Evolutionary conservation across 2,888 invertebrate genomes (phyloP).

Genomic region (Catonia carolina): DNA sequence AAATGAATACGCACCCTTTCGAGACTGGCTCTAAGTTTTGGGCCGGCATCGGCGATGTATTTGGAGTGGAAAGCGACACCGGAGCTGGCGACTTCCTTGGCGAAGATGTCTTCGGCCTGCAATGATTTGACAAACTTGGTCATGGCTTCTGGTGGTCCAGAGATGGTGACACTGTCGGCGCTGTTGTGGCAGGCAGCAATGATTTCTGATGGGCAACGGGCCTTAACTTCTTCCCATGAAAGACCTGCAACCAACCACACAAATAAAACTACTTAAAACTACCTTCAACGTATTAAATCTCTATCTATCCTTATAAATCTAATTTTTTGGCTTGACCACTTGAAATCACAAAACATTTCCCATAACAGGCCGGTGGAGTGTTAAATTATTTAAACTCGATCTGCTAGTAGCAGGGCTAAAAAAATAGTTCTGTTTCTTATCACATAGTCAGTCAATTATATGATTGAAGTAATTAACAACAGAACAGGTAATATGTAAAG

Average conservation of each 20-base stretch:
- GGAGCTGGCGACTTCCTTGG: conserved; percentile 77
- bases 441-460: too few relatives aligned
- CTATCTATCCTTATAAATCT: too few relatives aligned
- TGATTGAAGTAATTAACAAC: too few relatives aligned
- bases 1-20: conserved; percentile 56
- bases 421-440: too few relatives aligned
- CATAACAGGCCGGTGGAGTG: too few relatives aligned
- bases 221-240: conserved; percentile 73
- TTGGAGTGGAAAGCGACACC: conserved; percentile 93
- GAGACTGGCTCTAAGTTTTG: conserved; percentile 66
- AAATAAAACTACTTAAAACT: too few relatives aligned
- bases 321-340: too few relatives aligned
- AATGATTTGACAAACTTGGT: conserved; percentile 62
- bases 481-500: too few relatives aligned
- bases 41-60: conserved; percentile 80
- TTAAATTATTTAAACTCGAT: too few relatives aligned
- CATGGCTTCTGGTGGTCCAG: conserved; percentile 71
- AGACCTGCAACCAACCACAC: conserved; percentile 44
- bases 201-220: conserved; percentile 68
- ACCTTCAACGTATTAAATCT: too few relatives aligned
- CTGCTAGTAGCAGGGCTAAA: too few relatives aligned
- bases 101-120: conserved; percentile 69
- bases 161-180: conserved; percentile 86
- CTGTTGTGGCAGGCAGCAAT: conserved; percentile 93
- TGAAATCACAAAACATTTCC: too few relatives aligned